Evolutionary conservation across 2,113 vertebrate genomes (phyloP), one percentile per base, ranked within the genome.

Genomic region (Poeciliopsis prolifica): DNA sequence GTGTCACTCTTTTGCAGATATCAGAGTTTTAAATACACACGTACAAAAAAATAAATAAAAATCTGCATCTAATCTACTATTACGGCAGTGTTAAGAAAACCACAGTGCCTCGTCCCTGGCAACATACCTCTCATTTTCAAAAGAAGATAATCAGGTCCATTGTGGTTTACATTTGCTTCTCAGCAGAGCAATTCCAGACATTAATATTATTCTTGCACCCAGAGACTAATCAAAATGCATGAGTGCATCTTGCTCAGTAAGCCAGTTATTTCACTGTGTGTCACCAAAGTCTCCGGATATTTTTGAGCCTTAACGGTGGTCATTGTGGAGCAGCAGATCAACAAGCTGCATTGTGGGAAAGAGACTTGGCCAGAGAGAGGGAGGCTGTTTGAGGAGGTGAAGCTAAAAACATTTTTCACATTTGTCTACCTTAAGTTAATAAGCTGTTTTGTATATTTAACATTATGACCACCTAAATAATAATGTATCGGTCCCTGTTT

Each of bases 1-100:
- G 17, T 37, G 10, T 0, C 17, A 24, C 17, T 77, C 68, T 79
- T 83, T 85, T 15, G 77, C 73, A 11, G 81, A 79, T n/a, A 85
- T 37, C 66, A 12, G 17, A 40, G 60, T 6, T 42, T 80, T 7
- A 29, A 10, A 54, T 68, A 88, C 29, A 87, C 2, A 72, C 65
- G 11, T 3, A 37, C 2, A 37, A 11, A 37, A 37, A 37, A 31
- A 31, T 31, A 31, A 31, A 31, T 31, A 13, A 42, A 42, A 69
- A 28, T 12, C 0, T 3, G 3, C 5, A 42, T 7, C 14, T 42
- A 42, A 42, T 15, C 40, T 42, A 42, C 12, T 3, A 2, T 0
- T 0, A 24, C 33, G 1, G 51, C 29, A 74, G 2, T 2, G 1
- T 0, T 1, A 0, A 65, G 17, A 11, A 64, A 3, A 1, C 29